Percentiles rank a stretch among this genome's conserved stretches.
These are phyloP conservation scores for Gortyna flavago DNA, from an alignment of 2,888 invertebrate species.

Conservation along the genomic window DNA sequence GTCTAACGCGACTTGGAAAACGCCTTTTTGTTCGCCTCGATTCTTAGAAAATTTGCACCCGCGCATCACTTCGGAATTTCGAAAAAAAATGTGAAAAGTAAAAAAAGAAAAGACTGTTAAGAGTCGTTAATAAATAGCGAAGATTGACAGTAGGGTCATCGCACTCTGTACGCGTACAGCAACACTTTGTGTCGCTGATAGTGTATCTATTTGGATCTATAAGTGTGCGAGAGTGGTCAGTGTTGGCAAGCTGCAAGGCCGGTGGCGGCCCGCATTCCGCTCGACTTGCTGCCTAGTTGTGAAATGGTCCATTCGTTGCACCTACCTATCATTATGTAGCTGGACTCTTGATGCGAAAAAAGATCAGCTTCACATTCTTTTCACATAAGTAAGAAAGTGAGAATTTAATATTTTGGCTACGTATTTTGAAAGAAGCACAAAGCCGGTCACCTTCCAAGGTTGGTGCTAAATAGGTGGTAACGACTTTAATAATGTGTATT, in stretches of 20 bases:
- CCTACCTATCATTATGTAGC: constrained; percentile 72
- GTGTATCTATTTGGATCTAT: constrained; percentile 79
- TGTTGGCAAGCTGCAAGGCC: constrained; percentile 88
- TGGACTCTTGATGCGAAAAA: constrained; percentile 50
- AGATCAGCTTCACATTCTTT: constrained; percentile 41
- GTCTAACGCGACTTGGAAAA: not conserved
- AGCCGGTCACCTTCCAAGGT: constrained; percentile 58
- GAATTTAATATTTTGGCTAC: constrained; percentile 54
- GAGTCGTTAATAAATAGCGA: constrained; percentile 49
- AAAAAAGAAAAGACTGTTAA: too few relatives aligned
- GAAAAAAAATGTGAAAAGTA: constrained; percentile 7
- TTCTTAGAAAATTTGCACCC: constrained; percentile 7
- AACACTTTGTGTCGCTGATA: constrained; percentile 72
- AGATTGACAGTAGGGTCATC: constrained; percentile 72
- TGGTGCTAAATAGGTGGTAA: constrained; percentile 56
- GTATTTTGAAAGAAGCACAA: constrained; percentile 27
- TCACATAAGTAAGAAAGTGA: constrained; percentile 50
- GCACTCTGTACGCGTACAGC: constrained; percentile 74
- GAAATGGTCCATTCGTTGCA: constrained; percentile 85
- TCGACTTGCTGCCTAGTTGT: constrained; percentile 81
- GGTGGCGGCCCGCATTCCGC: constrained; percentile 87
- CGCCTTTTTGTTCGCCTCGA: constrained; percentile 13
- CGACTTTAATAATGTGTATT: constrained; percentile 29
- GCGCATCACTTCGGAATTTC: constrained; percentile 17
- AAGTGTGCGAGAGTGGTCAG: constrained; percentile 86